Base-by-base conservation (phyloP, 2,113 vertebrate species). In the Eulacestoma nigropectus region DNA sequence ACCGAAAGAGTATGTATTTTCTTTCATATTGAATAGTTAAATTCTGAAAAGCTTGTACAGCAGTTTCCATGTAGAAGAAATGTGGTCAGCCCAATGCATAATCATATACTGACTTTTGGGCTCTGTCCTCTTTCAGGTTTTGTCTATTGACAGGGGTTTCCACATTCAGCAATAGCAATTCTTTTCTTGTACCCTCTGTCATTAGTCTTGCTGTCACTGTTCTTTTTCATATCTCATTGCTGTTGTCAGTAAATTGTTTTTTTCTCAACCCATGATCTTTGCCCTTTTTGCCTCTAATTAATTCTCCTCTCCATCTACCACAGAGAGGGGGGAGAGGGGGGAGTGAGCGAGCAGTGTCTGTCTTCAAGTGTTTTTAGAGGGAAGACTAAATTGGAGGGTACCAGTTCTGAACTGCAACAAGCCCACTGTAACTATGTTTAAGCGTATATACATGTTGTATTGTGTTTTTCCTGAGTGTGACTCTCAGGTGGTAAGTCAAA, bases 321-420 rank as follows among this genome's bases (percentile, higher is more conserved):
- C 14, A 15, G 35, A 59, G 44, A 35, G 62, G 26, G 42, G 26
- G 52, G 32, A 67, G 52, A 18, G 32, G 26, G 21, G 33, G 27
- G 17, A 37, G 27, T 0, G 1, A 42, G 33, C 0, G 1, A 69
- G 46, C 32, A 37, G 32, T 59, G 63, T 27, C 32, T 77, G 32
- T 44, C 53, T 60, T 37, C 18, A 52, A 44, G 15, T 37, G 46
- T 44, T 69, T 60, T 35, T 15, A 50, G 79, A 50, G 55, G 19
- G 30, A 59, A 41, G 37, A 13, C 15, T 60, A 9, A 33, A 33
- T 23, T 60, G 46, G 33, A 69, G 18, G 44, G 52, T 46, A 25
- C 33, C 46, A 23, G 35, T 77, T 5, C 46, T 77, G 46, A 68
- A 33, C 27, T 2, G 4, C 39, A 52, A 1, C 37, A 37, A 53